Conservation (phyloP, 2,113 vertebrate species). For the Gnathonemus echidnorhynchus region DNA sequence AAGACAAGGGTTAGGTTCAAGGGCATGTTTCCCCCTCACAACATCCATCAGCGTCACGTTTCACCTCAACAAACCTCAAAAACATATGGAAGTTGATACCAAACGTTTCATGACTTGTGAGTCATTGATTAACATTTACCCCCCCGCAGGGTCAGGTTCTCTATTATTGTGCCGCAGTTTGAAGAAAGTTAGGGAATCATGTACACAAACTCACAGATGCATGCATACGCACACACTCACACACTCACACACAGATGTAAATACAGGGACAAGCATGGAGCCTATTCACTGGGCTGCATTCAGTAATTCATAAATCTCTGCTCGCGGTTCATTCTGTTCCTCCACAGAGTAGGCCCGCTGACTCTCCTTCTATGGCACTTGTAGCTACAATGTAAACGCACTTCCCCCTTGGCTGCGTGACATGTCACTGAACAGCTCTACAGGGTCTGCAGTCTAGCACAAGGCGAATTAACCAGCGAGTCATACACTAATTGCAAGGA, state of each 20-base stretch:
- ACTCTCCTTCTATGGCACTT: not conserved
- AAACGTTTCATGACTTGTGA: not conserved
- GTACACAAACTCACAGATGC: not conserved
- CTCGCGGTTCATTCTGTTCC: not conserved
- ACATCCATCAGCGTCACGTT: not conserved
- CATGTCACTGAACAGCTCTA: not conserved
- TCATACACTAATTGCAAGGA: not conserved
- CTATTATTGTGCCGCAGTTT: not conserved
- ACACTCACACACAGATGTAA: not conserved
- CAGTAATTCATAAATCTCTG: not conserved
- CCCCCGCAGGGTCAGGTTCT: not conserved
- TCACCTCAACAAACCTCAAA: not conserved
- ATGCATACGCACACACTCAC: not conserved
- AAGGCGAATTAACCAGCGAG: not conserved
- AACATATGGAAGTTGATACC: not conserved
- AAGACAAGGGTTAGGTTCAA: not conserved
- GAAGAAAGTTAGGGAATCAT: not conserved
- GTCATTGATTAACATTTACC: not conserved
- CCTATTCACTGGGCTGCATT: not conserved
- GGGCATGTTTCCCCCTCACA: not conserved
- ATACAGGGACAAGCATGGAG: not conserved
- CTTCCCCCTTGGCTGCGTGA: not conserved
- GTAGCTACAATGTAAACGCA: not conserved
- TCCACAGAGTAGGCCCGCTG: not conserved
- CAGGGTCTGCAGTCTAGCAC: not conserved